These are phyloP conservation scores for Lophura nycthemera DNA, from an alignment of 2,113 vertebrate genomes.

Conservation along the genomic window DNA sequence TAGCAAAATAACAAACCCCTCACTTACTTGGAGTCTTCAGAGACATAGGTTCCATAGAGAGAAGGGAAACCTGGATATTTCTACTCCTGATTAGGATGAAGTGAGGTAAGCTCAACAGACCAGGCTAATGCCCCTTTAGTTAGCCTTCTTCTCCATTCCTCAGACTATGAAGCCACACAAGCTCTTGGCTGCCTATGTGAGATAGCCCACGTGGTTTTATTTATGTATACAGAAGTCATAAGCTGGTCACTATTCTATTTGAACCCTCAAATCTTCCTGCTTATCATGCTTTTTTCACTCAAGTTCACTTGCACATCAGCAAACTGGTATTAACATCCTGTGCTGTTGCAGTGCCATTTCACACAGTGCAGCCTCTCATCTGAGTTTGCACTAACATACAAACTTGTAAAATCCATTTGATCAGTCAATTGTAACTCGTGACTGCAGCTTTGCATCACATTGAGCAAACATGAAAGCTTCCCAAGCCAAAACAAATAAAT, in stretches of 20 bases:
- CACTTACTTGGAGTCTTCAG: not conserved
- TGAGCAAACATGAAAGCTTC: not conserved
- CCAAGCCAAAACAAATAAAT: not conserved
- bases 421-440: not conserved
- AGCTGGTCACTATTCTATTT: not conserved
- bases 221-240: not conserved
- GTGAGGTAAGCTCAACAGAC: not conserved
- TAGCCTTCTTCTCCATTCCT: not conserved
- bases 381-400: not conserved
- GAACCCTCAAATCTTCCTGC: not conserved
- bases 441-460: not conserved
- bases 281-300: not conserved
- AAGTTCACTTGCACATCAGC: not conserved
- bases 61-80: not conserved
- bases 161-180: not conserved
- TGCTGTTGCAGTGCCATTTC: not conserved
- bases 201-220: not conserved
- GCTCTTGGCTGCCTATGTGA: not conserved
- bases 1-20: not conserved
- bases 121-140: not conserved
- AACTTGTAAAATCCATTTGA: not conserved
- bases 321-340: not conserved
- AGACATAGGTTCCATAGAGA: not conserved
- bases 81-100: not conserved
- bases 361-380: not conserved